A percentile compares a stretch with the other conserved stretches of the same genome.
phyloP scores from a whole-genome alignment of 2,797 vertebrate species.

The Ibycter americanus region DNA sequence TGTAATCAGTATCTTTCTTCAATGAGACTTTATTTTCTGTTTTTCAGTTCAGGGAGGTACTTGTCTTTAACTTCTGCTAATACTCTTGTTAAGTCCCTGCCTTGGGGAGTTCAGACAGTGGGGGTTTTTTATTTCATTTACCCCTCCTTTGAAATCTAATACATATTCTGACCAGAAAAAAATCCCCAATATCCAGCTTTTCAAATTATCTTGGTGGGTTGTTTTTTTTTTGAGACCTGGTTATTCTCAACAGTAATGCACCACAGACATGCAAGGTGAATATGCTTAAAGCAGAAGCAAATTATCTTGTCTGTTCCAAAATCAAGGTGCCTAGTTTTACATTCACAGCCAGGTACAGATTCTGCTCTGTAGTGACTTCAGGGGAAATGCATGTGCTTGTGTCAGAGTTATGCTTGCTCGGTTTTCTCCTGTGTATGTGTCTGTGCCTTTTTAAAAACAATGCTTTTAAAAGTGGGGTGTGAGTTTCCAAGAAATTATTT shows the following conservation, averaged over 20 bases:
- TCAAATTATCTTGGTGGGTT: neutral
- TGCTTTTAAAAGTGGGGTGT: neutral
- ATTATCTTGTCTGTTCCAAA: neutral
- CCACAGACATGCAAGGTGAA: neutral
- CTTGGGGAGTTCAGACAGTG: neutral
- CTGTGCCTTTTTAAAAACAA: neutral
- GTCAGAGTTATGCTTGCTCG: neutral
- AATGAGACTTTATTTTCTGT: neutral
- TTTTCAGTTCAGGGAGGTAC: neutral
- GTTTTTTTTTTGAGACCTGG: neutral
- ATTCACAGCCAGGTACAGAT: neutral
- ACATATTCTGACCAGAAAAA: neutral
- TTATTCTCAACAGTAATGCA: neutral
- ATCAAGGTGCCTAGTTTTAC: neutral
- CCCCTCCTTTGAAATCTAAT: neutral
- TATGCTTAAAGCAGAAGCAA: neutral
- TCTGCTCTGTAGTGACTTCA: neutral
- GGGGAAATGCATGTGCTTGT: neutral
- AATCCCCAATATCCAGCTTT: fast-evolving
- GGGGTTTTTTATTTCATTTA: neutral
- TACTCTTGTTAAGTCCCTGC: fast-evolving
- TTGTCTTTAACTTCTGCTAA: fast-evolving
- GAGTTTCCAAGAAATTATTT: neutral
- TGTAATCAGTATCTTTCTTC: neutral
- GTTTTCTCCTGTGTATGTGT: neutral